These are phyloP conservation scores for Eupithecia subfuscata DNA, from an alignment of 2,888 invertebrate genomes.

Conservation along the genomic window DNA sequence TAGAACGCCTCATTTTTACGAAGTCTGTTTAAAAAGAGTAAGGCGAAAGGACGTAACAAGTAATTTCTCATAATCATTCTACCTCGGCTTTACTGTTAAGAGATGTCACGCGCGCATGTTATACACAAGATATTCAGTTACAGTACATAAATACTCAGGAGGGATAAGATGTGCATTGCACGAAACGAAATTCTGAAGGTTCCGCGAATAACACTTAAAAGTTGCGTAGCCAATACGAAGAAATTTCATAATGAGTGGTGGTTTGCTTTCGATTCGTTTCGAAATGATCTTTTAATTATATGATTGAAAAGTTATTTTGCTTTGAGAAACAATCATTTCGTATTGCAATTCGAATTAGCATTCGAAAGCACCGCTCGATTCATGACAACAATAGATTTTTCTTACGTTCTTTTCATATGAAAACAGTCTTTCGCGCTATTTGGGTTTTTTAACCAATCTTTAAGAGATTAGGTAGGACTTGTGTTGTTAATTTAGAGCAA, in stretches of 20 bases:
- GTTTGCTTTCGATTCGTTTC: constrained; percentile 24
- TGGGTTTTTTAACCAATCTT: neutral
- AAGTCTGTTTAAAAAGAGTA: neutral
- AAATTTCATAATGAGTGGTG: constrained; percentile 28
- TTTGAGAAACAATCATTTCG: neutral
- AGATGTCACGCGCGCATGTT: constrained; percentile 14
- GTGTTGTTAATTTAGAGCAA: neutral
- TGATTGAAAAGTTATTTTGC: constrained; percentile 8
- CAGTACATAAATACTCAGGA: constrained; percentile 26
- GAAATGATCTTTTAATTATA: constrained; percentile 28
- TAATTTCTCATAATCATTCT: neutral
- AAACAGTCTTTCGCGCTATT: neutral
- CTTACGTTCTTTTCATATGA: neutral
- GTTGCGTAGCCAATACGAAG: constrained; percentile 30
- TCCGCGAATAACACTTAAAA: constrained; percentile 32
- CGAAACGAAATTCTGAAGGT: constrained; percentile 35
- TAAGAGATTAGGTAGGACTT: neutral
- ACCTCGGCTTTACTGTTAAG: neutral
- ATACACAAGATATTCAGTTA: constrained; percentile 23
- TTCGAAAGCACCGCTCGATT: neutral
- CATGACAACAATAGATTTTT: neutral
- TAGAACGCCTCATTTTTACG: no score
- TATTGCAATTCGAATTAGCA: neutral
- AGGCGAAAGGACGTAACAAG: neutral
- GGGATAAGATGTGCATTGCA: constrained; percentile 32